Conservation (phyloP, 1,140 invertebrate genomes). For the Teleogryllus occipitalis region DNA sequence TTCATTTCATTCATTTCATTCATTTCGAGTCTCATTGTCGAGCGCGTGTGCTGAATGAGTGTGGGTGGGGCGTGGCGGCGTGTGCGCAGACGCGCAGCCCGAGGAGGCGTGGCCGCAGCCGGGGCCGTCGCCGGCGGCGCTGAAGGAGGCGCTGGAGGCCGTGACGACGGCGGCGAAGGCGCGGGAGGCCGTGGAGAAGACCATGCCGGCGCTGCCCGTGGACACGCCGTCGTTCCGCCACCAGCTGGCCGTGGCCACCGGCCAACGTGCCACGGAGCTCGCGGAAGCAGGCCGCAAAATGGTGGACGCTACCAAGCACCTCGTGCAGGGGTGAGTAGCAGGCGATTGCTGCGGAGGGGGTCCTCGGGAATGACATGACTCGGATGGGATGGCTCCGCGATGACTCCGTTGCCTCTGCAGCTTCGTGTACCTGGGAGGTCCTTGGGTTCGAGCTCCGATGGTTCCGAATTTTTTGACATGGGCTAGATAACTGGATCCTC, state of each 20-base stretch:
- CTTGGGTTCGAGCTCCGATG: no score
- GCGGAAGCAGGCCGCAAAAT: constrained; percentile 53
- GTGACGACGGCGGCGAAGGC: constrained; percentile 41
- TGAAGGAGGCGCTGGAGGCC: constrained; percentile 38
- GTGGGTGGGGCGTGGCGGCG: no score
- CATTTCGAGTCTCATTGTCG: no score
- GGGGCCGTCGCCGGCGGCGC: constrained; percentile 33
- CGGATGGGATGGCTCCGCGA: no score
- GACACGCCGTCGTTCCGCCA: constrained; percentile 37
- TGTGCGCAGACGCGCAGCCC: constrained; percentile 1
- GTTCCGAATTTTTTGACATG: no score
- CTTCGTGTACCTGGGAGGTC: no score
- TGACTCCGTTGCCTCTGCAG: no score
- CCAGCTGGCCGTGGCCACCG: constrained; percentile 55
- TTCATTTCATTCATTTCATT: no score
- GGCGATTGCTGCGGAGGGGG: background rate
- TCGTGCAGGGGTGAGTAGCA: constrained; percentile 32
- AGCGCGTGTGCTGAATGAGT: no score
- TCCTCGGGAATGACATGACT: no score
- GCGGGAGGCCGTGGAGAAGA: background rate
- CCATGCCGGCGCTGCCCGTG: background rate
- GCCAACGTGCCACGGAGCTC: constrained; percentile 45
- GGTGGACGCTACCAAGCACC: constrained; percentile 52
- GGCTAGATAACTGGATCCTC: no score
- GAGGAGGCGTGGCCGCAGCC: constrained; percentile 22